Base-by-base conservation (phyloP, 2,888 invertebrate species). In the Callyntrura sp. region DNA sequence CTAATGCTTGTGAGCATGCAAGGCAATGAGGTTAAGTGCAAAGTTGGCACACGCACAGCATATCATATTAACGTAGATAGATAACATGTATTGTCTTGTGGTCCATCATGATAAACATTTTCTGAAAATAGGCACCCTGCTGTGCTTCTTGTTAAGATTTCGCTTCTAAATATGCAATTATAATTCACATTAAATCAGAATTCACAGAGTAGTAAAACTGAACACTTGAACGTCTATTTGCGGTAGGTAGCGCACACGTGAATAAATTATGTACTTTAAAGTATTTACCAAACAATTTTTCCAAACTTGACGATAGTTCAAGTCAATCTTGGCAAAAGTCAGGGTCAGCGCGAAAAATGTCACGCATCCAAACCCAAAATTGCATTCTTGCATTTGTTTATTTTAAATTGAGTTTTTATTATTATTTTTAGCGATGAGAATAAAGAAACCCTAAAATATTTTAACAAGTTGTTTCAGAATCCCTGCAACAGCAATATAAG, bases 21-120 rank as follows among this genome's bases (percentile, higher is more conserved):
- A 70, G 11, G 35, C 60, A 79, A 79, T 79, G 35, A 79, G 17
- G 35, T 35, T 57, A 14, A 79, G 79, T 79, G 79, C 57, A 60
- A 43, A 60, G 79, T 79, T 79, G 78, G 78, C 78, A 78, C 51
- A 55, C 8, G 55, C 25, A 55, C 55, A 78, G 25, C 28, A 78
- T 25, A 51, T 23, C 14, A 28, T 73, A 78, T 51, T 78, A 78
- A 78, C 28, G 78, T 55, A 78, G 25, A 55, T 78, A 55, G n/a
- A n/a, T n/a, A n/a, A n/a, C 76, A 25, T 78, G 51, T 57, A 51
- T 55, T 55, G 55, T 8, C 12, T 76, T 20, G 20, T 78, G 25
- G 11, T 20, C 12, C 45, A 9, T 28, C n/a, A 14, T 76, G 43
- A 70, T 70, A 45, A 2, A 45, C 43, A 70, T 70, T 70, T 17